phyloP scores from a whole-genome alignment of 1,140 invertebrate genomes.

The Zaprionus camerounensis region DNA sequence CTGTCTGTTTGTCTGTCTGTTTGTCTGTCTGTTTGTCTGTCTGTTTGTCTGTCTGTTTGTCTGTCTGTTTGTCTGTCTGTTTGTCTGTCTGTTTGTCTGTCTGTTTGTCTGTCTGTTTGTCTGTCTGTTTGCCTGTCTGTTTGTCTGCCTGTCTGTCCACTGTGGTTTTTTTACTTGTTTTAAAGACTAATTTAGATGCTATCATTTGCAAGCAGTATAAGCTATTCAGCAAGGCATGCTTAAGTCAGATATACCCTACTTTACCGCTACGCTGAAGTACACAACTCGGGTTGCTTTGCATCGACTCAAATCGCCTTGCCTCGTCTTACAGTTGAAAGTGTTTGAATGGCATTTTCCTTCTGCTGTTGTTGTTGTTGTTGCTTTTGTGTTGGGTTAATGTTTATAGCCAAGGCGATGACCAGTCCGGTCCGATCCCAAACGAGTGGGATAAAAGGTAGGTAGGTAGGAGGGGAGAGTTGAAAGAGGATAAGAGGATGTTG shows the following conservation, averaged over 20 bases:
- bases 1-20: no score
- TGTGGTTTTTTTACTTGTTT: no score
- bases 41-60: no score
- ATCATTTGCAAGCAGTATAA: no score
- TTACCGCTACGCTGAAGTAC: background rate
- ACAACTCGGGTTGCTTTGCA: background rate
- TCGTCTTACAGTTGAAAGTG: background rate
- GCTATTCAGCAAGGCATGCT: no score
- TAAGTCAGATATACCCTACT: background rate
- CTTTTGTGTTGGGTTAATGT: constrained; percentile 33
- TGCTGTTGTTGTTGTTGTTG: constrained; percentile 5
- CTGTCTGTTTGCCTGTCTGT: no score
- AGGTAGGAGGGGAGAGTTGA: background rate
- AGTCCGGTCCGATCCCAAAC: constrained; percentile 14
- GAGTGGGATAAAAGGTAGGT: background rate
- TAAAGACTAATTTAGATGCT: no score
- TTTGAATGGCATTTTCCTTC: constrained; percentile 21
- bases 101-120: no score
- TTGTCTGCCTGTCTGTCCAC: no score
- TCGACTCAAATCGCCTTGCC: background rate
- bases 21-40: no score
- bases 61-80: no score
- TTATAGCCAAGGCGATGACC: constrained; percentile 38
- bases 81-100: no score
- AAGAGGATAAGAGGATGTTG: constrained; percentile 18